Percentiles rank a stretch among this genome's conserved stretches.
phyloP scores from a whole-genome alignment of 37 sponge, comb jelly and placozoan species.

The Geodia barretti region DNA sequence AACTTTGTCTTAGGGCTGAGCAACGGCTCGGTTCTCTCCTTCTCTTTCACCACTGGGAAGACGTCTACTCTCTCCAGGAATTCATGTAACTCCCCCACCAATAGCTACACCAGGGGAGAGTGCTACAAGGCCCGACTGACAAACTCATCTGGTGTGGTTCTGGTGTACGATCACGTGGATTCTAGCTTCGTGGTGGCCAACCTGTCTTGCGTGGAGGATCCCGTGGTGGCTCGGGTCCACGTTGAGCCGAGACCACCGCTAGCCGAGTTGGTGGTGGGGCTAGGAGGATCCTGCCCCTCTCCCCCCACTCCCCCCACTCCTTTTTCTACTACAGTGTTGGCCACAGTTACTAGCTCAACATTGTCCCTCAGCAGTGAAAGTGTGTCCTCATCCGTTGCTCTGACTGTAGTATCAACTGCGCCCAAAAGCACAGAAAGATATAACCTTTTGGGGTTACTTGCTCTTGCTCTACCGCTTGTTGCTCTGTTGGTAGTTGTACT shows the following conservation, averaged over 20 bases:
- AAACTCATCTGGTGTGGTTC: neutral
- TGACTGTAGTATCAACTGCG: too few species aligned
- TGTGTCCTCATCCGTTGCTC: too few species aligned
- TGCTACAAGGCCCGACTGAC: neutral
- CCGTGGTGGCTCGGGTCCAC: neutral
- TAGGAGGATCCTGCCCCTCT: too few species aligned
- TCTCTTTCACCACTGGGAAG: neutral
- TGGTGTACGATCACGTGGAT: neutral
- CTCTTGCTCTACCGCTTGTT: too few species aligned
- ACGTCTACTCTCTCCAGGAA: neutral
- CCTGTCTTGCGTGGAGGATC: neutral
- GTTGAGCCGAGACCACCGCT: neutral
- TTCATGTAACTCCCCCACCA: neutral
- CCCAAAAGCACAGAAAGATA: too few species aligned
- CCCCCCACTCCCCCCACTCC: too few species aligned
- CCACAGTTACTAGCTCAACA: too few species aligned
- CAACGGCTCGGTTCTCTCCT: neutral
- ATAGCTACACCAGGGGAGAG: neutral
- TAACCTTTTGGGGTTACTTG: too few species aligned
- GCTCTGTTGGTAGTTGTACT: too few species aligned
- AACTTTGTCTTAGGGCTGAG: neutral
- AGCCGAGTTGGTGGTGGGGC: too few species aligned
- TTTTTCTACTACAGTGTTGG: too few species aligned
- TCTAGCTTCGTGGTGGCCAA: neutral
- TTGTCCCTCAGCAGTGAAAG: too few species aligned